A percentile compares a stretch with the other conserved stretches of the same genome.
Conservation (phyloP, 2,797 vertebrate genomes). For the Acomys russatus region DNA sequence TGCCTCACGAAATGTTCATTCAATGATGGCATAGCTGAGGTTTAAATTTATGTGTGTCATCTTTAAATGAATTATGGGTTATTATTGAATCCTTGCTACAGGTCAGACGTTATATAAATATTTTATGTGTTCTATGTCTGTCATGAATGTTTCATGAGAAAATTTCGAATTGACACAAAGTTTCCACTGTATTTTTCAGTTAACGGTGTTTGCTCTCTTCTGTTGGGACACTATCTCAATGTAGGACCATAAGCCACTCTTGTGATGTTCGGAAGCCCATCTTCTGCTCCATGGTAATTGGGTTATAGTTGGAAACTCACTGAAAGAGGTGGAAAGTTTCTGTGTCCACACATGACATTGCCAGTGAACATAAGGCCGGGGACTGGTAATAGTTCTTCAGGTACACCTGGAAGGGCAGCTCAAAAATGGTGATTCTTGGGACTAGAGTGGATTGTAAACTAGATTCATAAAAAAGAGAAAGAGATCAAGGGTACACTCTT, state of each 20-base stretch:
- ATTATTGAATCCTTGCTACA: slow-evolving; percentile 6
- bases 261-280: neutral
- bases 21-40: neutral
- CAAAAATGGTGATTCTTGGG: neutral
- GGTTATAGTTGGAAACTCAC: neutral
- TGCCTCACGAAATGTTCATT: neutral
- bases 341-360: neutral
- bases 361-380: neutral
- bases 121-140: slow-evolving; percentile 8
- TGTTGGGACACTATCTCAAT: neutral
- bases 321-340: neutral
- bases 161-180: slow-evolving; percentile 16
- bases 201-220: neutral
- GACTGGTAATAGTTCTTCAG: neutral
- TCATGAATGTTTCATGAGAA: slow-evolving; percentile 9
- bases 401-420: neutral
- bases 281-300: neutral
- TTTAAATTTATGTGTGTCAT: neutral
- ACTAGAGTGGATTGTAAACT: neutral
- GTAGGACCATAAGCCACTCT: neutral
- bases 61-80: neutral
- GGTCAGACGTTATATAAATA: neutral
- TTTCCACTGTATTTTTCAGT: neutral
- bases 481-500: neutral
- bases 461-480: neutral